Base-by-base conservation (phyloP, 2,888 invertebrate species). In the Didymodactylos carnosus region DNA sequence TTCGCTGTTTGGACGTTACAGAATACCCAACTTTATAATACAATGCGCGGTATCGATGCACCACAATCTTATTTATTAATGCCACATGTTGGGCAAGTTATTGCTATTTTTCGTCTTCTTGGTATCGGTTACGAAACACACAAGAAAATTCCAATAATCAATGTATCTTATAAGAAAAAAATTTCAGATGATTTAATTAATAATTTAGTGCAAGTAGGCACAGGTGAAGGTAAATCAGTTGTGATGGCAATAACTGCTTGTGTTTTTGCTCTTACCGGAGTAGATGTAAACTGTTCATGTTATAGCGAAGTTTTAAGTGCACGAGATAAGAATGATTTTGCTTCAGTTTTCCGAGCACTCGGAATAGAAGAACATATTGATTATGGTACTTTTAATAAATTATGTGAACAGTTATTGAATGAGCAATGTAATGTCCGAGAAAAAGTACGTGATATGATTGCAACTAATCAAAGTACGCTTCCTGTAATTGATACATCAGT, bases 201-300 rank as follows among this genome's bases (percentile, higher is more conserved):
- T 39, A 49, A 49, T 49, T 25, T 72, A 23, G 40, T 72, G 13
- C 35, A 72, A 72, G 19, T 72, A 29, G 51, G 72, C 25, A 72
- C 72, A 29, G 72, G 72, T 5, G 72, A 72, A 53, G 72, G 72
- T 5, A 72, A 72, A 49, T 72, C 72, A 2, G 40, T 72, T 16
- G 29, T 29, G 14, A 11, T 72, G 25, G 46, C 72, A 14, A 19
- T 72, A 23, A 11, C 25, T 39, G 49, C 72, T 4, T n/a, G 23
- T 23, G 39, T 72, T 39, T 72, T 72, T n/a, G 35, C 46, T 29
- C 23, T 72, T 16, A 14, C 29, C 3, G 72, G 53, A 25, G 13
- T 53, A 25, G 53, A 53, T 53, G 53, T 53, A 8, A 25, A 53
- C 27, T 53, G 53, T 14, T 25, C 27, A 25, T 53, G 53, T 53